These are phyloP conservation scores for Acyrthosiphon pisum DNA, from an alignment of 1,140 invertebrate genomes.

Conservation along the genomic window DNA sequence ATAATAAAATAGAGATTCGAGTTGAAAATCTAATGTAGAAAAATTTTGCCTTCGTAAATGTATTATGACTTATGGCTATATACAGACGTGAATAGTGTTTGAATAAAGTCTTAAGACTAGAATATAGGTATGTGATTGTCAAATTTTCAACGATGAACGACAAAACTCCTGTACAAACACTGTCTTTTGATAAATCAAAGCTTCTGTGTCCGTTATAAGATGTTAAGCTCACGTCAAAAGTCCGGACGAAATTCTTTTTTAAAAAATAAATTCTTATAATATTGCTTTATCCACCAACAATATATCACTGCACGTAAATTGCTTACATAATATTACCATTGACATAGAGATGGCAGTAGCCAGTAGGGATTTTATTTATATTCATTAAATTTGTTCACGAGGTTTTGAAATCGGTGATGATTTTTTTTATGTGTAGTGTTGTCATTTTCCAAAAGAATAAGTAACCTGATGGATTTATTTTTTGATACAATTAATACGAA, in stretches of 20 bases:
- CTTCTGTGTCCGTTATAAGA: not conserved
- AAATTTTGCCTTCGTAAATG: not conserved
- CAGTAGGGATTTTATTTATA: not conserved
- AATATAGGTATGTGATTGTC: not conserved
- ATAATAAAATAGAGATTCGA: not conserved
- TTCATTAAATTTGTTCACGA: not conserved
- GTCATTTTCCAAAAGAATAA: not conserved
- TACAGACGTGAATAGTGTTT: not conserved
- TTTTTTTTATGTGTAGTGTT: not conserved
- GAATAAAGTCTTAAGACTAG: not conserved
- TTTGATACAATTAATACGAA: too few species aligned
- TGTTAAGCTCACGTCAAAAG: not conserved
- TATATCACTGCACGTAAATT: not conserved
- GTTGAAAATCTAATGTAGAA: not conserved
- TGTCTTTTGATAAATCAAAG: not conserved
- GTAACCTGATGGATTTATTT: not conserved
- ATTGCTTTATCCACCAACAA: not conserved
- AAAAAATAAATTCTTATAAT: not conserved
- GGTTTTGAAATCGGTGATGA: not conserved
- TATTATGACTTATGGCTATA: not conserved
- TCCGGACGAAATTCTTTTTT: not conserved
- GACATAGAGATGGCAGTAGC: too few species aligned
- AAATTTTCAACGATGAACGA: not conserved
- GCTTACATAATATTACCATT: not conserved
- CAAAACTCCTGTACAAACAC: not conserved